Conservation (phyloP, 2,888 invertebrate species). For the Miltochrista miniata region DNA sequence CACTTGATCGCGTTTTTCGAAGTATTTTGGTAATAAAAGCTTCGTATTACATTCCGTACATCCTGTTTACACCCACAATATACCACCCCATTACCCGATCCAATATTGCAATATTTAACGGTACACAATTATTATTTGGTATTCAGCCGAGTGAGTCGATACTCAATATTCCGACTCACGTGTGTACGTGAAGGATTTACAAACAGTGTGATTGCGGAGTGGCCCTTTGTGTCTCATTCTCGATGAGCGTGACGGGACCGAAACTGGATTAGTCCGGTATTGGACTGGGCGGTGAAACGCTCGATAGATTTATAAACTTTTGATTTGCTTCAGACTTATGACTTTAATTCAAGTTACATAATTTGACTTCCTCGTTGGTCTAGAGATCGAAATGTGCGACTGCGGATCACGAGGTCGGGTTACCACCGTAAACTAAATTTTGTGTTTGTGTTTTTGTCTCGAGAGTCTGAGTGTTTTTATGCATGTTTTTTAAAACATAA, state of each 20-base stretch:
- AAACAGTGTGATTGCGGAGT: slow-evolving; percentile 47
- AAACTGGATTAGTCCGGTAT: slow-evolving; percentile 34
- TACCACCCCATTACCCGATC: slow-evolving; percentile 4
- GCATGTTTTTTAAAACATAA: no score
- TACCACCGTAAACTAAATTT: no score
- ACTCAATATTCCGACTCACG: slow-evolving; percentile 47
- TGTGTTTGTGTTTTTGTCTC: no score
- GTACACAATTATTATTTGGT: slow-evolving; percentile 52
- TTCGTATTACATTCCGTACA: slow-evolving; percentile 7
- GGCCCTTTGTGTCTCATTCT: slow-evolving; percentile 42
- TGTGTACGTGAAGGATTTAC: slow-evolving; percentile 44
- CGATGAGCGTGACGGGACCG: slow-evolving; percentile 40
- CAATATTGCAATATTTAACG: slow-evolving; percentile 34
- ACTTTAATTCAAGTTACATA: no score
- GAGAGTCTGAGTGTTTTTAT: no score
- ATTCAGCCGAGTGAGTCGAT: slow-evolving; percentile 45
- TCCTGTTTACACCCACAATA: slow-evolving; percentile 3
- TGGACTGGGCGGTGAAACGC: slow-evolving; percentile 26
- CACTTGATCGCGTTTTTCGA: not conserved
- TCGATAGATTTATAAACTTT: slow-evolving; percentile 3
- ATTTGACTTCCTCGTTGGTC: no score
- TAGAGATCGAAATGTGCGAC: no score
- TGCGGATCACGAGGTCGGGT: no score
- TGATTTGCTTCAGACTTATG: not conserved
- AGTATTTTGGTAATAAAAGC: not conserved